phyloP scores from a whole-genome alignment of 2,797 vertebrate species.

The Helicolenus hilgendorfi region DNA sequence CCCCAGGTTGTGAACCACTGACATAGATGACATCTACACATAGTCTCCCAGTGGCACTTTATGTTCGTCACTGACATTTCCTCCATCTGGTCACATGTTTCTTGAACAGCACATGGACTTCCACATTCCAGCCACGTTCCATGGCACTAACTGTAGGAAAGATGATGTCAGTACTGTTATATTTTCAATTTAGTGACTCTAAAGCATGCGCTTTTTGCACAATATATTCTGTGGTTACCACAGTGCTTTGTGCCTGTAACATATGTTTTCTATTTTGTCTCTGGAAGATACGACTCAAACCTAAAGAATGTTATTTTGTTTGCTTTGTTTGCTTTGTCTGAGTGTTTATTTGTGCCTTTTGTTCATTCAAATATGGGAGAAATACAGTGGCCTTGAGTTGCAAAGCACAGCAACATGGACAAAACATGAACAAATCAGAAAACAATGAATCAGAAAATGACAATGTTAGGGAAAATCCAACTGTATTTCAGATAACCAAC shows the following conservation, averaged over 20 bases:
- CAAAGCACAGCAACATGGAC: background rate
- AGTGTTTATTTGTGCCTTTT: constrained; percentile 30
- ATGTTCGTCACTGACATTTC: constrained; percentile 48
- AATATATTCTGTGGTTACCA: constrained; percentile 21
- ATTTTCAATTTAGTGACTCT: constrained; percentile 19
- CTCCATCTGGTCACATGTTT: constrained; percentile 19
- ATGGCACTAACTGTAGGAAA: constrained; percentile 50
- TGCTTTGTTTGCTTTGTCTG: constrained; percentile 49
- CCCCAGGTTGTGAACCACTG: too few relatives aligned
- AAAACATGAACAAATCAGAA: background rate
- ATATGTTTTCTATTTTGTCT: constrained; percentile 75
- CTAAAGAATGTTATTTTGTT: constrained; percentile 58
- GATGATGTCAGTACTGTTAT: constrained; percentile 44
- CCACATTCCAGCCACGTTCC: constrained; percentile 55
- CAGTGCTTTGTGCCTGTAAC: constrained; percentile 28
- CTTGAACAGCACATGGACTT: background rate
- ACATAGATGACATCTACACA: constrained; percentile 9
- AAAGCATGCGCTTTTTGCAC: constrained; percentile 59
- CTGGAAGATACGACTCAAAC: constrained; percentile 60
- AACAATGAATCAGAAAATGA: background rate
- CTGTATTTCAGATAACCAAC: background rate
- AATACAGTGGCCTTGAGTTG: background rate
- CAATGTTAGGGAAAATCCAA: background rate
- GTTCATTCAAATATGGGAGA: background rate
- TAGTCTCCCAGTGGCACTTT: constrained; percentile 23